Base-by-base conservation (phyloP, 2,113 vertebrate species). In the Upupa epops region DNA sequence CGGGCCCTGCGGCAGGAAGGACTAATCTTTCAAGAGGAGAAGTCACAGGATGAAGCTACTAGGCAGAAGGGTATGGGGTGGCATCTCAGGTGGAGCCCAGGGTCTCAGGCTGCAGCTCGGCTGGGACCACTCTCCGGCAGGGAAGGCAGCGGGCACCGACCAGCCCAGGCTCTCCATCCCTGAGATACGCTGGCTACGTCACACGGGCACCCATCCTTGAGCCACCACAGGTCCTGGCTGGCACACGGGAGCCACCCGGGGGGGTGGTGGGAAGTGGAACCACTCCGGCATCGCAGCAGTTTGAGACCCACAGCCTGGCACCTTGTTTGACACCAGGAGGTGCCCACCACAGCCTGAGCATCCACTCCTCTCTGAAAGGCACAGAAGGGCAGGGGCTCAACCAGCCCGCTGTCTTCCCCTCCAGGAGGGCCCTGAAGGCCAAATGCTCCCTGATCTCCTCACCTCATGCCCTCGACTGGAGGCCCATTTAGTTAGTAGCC, bases 21-120 rank as follows among this genome's bases (percentile, higher is more conserved):
- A 28, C 20, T 76, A 42, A 42, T 15, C 13, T 17, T 31, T 31
- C 40, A 42, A 15, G 15, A 13, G 78, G 17, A 83, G 16, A 88
- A 77, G 55, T 34, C 31, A 8, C 20, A 9, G 9, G 42, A 25
- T 48, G 34, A 70, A 29, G 22, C 16, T 90, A n/a, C 25, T 10
- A 59, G 48, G 63, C 5, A 70, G 55, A 77, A n/a, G 22, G 1
- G 1, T 4, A 0, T 25, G 55, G 28, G 8, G 49, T 1, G 2
- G 3, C 7, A 24, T 83, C 80, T 88, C 64, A 81, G 55, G 26
- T 24, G 8, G 32, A 88, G 22, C 6, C 32, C 65, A 34, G 73
- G 89, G 42, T 31, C 64, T 76, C 45, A 79, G 36, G 51, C n/a
- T 70, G 13, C 13, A 6, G 40, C 5, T 83, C 21, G 34, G 1